Evolutionary conservation across 2,888 invertebrate species (phyloP), one percentile per base, ranked within the genome.

Genomic region (Metallyticus violacea): DNA sequence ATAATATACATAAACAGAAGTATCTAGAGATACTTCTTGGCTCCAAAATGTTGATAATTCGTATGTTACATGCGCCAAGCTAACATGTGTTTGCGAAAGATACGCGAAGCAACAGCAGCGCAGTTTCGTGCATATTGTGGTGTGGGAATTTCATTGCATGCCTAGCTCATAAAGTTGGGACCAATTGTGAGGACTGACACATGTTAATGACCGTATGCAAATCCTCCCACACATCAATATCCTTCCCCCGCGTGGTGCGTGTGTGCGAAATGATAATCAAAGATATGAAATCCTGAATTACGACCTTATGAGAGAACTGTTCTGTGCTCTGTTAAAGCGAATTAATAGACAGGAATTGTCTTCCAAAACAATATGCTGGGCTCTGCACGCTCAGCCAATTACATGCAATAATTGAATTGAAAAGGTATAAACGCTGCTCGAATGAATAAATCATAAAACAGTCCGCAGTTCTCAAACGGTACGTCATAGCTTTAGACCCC

Each of bases 161-260:
- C 27, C 7, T 5, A 1, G 82, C 82, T 82, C 76, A 76, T 82
- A 76, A 82, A 76, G 15, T 82, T 26, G 22, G 22, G 26, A 26
- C 9, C 22, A 3, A 27, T 82, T 76, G 76, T 26, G 27, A 26
- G 76, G 76, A 22, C 27, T 76, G 62, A 15, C 76, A 76, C 76
- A 27, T 82, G 82, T 82, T 82, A 82, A 82, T 82, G 22, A 22
- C 28, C 40, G 26, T 82, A 82, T 76, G 82, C 76, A 76, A 82
- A 82, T 15, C 40, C 40, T 62, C 40, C 40, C 40, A 62, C 40
- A 62, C 40, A 62, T 62, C 40, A 62, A 62, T 62, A 62, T 62
- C 40, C 40, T 15, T 62, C 40, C 40, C 40, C 22, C 40, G 22
- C 22, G 40, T 22, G 40, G 6, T 62, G 40, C 40, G 40, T 62